Conservation (phyloP, 2,888 invertebrate genomes). For the Parnassius smintheus region DNA sequence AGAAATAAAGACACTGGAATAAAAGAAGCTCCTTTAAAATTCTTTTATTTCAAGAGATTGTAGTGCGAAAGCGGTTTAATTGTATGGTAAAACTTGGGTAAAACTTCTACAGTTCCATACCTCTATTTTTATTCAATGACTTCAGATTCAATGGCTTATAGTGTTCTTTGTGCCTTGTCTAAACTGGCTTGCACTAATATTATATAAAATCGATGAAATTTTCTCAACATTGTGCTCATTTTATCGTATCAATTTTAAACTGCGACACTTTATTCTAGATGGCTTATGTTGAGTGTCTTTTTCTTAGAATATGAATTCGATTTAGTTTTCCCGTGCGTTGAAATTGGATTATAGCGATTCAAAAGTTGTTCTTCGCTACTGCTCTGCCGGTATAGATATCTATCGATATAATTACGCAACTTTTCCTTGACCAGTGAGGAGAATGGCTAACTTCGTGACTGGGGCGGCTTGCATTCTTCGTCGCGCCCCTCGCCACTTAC, state of each 20-base stretch:
- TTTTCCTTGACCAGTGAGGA: constrained; percentile 41
- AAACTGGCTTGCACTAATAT: constrained; percentile 40
- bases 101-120: constrained; percentile 60
- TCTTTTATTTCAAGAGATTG: constrained; percentile 72
- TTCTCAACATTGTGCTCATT: constrained; percentile 40
- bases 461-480: constrained; percentile 36
- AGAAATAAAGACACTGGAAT: constrained; percentile 61
- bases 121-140: constrained; percentile 69
- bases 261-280: constrained; percentile 43
- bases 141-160: constrained; percentile 63
- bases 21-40: constrained; percentile 53
- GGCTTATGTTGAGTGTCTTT: constrained; percentile 38
- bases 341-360: constrained; percentile 32
- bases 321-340: constrained; percentile 27
- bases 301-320: constrained; percentile 38
- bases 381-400: constrained; percentile 28
- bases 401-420: constrained; percentile 57
- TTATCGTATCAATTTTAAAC: constrained; percentile 47
- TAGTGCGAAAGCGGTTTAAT: constrained; percentile 75
- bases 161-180: constrained; percentile 25
- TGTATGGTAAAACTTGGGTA: constrained; percentile 67
- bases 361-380: constrained; percentile 35
- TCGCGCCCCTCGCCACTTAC: constrained; percentile 36
- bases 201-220: constrained; percentile 50
- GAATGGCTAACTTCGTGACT: constrained; percentile 31